Evolutionary conservation across 37 sponge, comb jelly and placozoan genomes (phyloP), one percentile per base, ranked within the genome.

Genomic region (Agelas oroides): DNA sequence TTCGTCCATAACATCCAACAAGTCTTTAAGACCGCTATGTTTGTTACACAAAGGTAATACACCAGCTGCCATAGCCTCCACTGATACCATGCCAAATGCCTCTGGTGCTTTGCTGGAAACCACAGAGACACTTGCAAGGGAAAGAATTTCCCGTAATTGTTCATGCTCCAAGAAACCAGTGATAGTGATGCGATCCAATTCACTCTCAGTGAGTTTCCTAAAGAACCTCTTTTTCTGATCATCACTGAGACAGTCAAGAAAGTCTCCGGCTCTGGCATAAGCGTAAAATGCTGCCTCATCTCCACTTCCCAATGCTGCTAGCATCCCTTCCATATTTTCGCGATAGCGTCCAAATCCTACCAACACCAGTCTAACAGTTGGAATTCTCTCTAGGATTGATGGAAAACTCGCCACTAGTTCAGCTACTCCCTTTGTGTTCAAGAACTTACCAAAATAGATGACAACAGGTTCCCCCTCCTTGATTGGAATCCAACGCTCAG

Each of bases 321-420:
- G 34, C 59, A 81, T 81, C 39, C 82, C 82, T 68, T 68, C 82
- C 82, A 81, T 81, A 23, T 81, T 57, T 32, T 81, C 82, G 2
- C 82, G 70, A 35, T 69, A 81, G 36, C 59, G 19, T 54, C 82
- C 82, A 56, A 69, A 81, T 2, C 82, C 82, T 37, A 81, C 68
- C 21, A 81, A 5, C 23, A 81, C 17, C 34, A 81, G 82, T 27
- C 82, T 32, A 1, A 71, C 82, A 1, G 68, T 81, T n/a, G 82
- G 82, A 18, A 70, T 53, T 56, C 69, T 19, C 3, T 70, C 38
- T 52, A 81, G 71, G 53, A 81, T 53, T 1, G 36, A 1, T 16
- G 82, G 59, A 70, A 81, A 81, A 53, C 36, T 21, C 52, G 24
- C 71, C 19, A 81, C 14, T 21, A 81, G 5, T 57, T 81, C 82